phyloP scores from a whole-genome alignment of 2,113 vertebrate genomes.

The Mormyrus lacerda region DNA sequence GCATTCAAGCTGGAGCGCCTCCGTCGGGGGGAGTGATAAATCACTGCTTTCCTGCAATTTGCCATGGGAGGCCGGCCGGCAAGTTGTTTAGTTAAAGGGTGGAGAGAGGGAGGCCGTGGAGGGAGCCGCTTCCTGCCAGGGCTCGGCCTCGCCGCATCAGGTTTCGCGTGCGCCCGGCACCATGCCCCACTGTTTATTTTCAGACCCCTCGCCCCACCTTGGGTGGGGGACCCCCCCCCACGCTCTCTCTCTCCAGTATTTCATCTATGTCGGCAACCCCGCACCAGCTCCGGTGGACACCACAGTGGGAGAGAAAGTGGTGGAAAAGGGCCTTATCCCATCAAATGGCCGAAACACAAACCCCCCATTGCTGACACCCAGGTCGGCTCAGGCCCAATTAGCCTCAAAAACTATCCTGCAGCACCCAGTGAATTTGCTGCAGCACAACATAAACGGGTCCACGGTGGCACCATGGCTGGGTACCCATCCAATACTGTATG shows the following conservation, averaged over 20 bases:
- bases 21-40: slow-evolving; percentile 41
- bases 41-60: slow-evolving; percentile 52
- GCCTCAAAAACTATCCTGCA: background rate
- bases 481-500: background rate
- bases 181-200: slow-evolving; percentile 48
- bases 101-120: slow-evolving; percentile 32
- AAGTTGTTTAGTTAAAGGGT: slow-evolving; percentile 49
- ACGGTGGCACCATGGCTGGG: background rate
- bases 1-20: slow-evolving; percentile 20
- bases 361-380: background rate
- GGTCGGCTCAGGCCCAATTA: background rate
- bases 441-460: background rate
- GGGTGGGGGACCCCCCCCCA: slow-evolving; percentile 12
- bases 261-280: background rate
- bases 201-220: slow-evolving; percentile 39
- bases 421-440: background rate
- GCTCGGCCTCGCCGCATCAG: slow-evolving; percentile 35
- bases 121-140: slow-evolving; percentile 43
- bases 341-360: background rate
- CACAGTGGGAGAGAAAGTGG: background rate
- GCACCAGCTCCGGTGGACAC: background rate
- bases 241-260: background rate
- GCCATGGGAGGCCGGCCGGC: slow-evolving; percentile 34
- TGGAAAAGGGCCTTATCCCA: background rate
- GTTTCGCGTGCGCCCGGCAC: slow-evolving; percentile 38